These are phyloP conservation scores for Bos javanicus DNA, from an alignment of 2,113 vertebrate genomes.

Conservation along the genomic window DNA sequence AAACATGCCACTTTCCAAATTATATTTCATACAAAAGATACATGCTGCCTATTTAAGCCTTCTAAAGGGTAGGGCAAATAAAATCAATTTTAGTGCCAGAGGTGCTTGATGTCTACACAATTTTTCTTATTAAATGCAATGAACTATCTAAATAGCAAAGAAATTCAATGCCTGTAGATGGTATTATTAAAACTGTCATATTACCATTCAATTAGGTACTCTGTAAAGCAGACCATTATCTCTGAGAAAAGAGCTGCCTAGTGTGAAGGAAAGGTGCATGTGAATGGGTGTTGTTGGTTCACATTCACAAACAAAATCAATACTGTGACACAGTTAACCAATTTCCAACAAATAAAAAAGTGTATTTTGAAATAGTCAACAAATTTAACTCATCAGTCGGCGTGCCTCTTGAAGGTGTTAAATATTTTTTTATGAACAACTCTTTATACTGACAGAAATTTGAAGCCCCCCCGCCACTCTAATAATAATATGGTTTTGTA, in stretches of 20 bases:
- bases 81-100: not conserved
- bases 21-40: not conserved
- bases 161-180: not conserved
- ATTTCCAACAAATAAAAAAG: not conserved
- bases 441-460: not conserved
- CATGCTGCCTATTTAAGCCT: not conserved
- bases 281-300: not conserved
- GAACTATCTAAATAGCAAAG: not conserved
- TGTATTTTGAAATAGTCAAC: not conserved
- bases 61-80: not conserved
- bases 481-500: not conserved
- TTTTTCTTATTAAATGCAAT: not conserved
- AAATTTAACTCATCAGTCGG: not conserved
- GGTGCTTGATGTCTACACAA: not conserved
- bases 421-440: not conserved
- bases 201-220: not conserved
- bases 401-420: not conserved
- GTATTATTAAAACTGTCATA: not conserved
- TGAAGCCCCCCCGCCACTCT: not conserved
- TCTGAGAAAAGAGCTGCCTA: not conserved
- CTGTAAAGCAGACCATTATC: not conserved
- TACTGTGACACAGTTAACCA: not conserved
- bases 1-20: not conserved
- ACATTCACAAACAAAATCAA: not conserved
- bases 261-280: not conserved